Evolutionary conservation across 2,888 invertebrate species (phyloP), one percentile per base, ranked within the genome.

Genomic region (Sesia apiformis): DNA sequence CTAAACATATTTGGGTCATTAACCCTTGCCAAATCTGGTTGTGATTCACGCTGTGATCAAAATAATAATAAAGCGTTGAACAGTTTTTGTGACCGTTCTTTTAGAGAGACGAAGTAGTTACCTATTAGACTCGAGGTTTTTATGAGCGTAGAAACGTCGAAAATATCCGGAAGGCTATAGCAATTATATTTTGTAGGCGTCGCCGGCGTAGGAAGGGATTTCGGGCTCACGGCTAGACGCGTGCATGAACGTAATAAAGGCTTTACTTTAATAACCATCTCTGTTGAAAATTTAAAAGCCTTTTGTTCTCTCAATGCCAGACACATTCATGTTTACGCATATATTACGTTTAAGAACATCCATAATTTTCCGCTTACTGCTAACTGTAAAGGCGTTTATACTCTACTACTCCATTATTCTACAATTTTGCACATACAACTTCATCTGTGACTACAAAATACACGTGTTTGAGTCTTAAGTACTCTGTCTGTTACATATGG

Each of bases 1-100:
- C 83, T 78, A 81, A 85, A 82, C 83, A 84, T 78, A 87, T 87
- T 86, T 85, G 73, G 89, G 89, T 88, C 86, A 85, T 86, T 88
- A 82, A 89, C 89, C 89, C 86, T 83, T 71, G 73, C 81, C 84
- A 81, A 88, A 85, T 88, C 85, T 84, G 81, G 81, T 84, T 82
- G 84, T 88, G 89, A 89, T 87, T 89, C 89, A 89, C 84, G 70
- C 67, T 74, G 76, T 80, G 83, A 83, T 78, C 84, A 82, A 78
- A 86, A 85, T 87, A 84, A 86, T 85, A 84, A 84, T 86, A 84
- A 81, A 84, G 79, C 75, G 72, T 78, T 73, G 74, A 82, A 81
- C 78, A 84, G 84, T 89, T 89, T 89, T 88, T 89, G 85, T 65
- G 71, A 74, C 79, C 76, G 81, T 81, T 86, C 81, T 78, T 77